Evolutionary conservation across 2,113 vertebrate genomes (phyloP).

Genomic region (Stigmatopora nigra): DNA sequence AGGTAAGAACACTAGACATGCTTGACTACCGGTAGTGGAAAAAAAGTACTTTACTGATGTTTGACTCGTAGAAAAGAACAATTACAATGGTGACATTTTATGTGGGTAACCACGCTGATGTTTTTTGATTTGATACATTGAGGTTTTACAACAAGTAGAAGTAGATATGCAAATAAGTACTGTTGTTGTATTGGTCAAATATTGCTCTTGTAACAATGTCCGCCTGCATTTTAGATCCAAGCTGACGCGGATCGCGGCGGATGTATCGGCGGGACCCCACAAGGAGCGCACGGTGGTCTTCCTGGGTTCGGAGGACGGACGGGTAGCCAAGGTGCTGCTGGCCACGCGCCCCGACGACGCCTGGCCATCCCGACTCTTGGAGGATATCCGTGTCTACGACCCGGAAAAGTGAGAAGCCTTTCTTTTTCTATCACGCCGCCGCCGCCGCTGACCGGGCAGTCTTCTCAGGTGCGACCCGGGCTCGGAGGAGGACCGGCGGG

Average conservation of each 20-base stretch:
- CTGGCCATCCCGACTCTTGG: conserved; percentile 67
- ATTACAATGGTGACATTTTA: too few relatives aligned
- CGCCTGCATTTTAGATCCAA: conserved; percentile 60
- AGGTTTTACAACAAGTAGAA: too few relatives aligned
- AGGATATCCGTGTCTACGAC: conserved; percentile 80
- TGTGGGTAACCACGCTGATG: too few relatives aligned
- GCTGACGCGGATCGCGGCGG: conserved; percentile 80
- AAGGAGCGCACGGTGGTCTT: conserved; percentile 79
- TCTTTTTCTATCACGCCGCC: too few relatives aligned
- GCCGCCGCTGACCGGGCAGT: too few relatives aligned
- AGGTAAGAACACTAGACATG: conserved; percentile 50
- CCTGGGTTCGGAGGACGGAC: conserved; percentile 80
- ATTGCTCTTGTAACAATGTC: too few relatives aligned
- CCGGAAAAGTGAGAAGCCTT: conserved; percentile 42
- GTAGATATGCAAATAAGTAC: too few relatives aligned
- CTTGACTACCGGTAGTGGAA: too few relatives aligned
- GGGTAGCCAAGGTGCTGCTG: conserved; percentile 78
- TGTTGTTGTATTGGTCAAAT: too few relatives aligned
- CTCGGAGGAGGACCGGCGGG: conserved; percentile 60
- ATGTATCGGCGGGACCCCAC: conserved; percentile 71
- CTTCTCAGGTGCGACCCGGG: conserved; percentile 71
- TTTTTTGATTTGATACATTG: too few relatives aligned
- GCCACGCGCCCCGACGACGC: conserved; percentile 40
- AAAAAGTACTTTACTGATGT: too few relatives aligned
- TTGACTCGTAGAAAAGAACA: too few relatives aligned